Evolutionary conservation across 2,888 invertebrate genomes (phyloP), one percentile per base, ranked within the genome.

Genomic region (Mactromeris polynyma): DNA sequence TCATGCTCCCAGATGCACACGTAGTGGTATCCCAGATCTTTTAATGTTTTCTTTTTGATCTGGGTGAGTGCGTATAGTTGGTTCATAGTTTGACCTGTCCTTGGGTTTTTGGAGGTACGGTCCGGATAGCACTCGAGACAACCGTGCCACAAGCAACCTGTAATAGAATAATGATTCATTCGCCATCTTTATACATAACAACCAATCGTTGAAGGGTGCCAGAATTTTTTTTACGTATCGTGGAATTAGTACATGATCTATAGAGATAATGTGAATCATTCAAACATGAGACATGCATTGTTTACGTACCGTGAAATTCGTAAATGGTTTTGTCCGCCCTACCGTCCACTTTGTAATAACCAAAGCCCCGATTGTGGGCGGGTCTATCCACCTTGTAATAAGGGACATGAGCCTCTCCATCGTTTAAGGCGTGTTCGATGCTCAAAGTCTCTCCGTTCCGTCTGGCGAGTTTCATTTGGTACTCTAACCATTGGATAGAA

Each of bases 401-500:
- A n/a, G n/a, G 42, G 14, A 42, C 7, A 42, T 42, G 42, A 42
- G 6, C 21, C 85, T 88, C 88, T 2, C 86, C 85, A 2, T 17
- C 54, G 69, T 91, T 91, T 9, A 91, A 21, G 21, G 89, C 90
- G 77, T 83, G 85, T 38, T 87, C 80, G 9, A 83, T 88, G 31
- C 9, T n/a, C 3, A 17, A 83, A 11, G 54, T n/a, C 2, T 83
- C 77, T 81, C 46, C 58, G 2, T 86, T 77, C 33, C 73, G 64
- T 46, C 40, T 64, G 77, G 58, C 85, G 51, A 51, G 51, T 51
- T 51, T 9, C 51, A 51, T 51, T 9, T 6, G n/a, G n/a, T 58
- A 58, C 86, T 91, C 87, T 17, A 91, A 73, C 88, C 89, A 89
- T 51, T 87, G 84, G 19, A 91, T 91, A 0, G 86, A 89, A 3